Evolutionary conservation across 2,888 invertebrate genomes (phyloP), one percentile per base, ranked within the genome.

Genomic region (Microchrysa polita): DNA sequence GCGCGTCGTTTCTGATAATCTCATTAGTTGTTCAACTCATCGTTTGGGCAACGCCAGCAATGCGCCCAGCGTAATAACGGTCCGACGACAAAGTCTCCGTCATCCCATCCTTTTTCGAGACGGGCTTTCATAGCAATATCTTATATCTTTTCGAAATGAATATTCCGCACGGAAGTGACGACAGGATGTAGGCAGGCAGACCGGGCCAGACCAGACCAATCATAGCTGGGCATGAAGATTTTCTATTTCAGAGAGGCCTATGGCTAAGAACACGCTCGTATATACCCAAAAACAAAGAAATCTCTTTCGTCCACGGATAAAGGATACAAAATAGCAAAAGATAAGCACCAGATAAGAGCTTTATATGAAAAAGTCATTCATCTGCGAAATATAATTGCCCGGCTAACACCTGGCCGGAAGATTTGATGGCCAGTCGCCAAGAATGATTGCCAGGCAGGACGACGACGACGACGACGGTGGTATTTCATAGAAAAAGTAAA

Each of bases 1-100:
- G 67, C 73, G 75, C 75, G 73, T 75, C 75, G 75, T 73, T 75
- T 75, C 72, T 72, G 75, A 73, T 72, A 72, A 72, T 72, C 72
- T 72, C 57, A 61, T 72, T 72, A 72, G 72, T 72, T 72, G 72
- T 72, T 23, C 53, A 53, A 12, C 48, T 65, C 69, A 57, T 69
- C 57, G 72, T 9, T 34, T 9, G 22, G 23, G 59, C 71, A 10
- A 40, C 34, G 40, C 23, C n/a, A 61, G 1, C 9, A 18, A 61
- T 16, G 61, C 61, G 61, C 16, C 20, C 18, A 14, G 48, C 48
- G 48, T 48, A 22, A 65, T 44, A 65, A 44, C 14, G 23, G 22
- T 65, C 23, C 34, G 14, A 65, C 9, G 65, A 22, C 22, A 12
- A 48, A 65, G 14, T 18, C 44, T 18, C 44, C 18, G 48, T 40